Percentiles rank a stretch among this genome's conserved stretches.
Conservation (phyloP, 2,888 invertebrate genomes). For the Drosophila aldrichi region DNA sequence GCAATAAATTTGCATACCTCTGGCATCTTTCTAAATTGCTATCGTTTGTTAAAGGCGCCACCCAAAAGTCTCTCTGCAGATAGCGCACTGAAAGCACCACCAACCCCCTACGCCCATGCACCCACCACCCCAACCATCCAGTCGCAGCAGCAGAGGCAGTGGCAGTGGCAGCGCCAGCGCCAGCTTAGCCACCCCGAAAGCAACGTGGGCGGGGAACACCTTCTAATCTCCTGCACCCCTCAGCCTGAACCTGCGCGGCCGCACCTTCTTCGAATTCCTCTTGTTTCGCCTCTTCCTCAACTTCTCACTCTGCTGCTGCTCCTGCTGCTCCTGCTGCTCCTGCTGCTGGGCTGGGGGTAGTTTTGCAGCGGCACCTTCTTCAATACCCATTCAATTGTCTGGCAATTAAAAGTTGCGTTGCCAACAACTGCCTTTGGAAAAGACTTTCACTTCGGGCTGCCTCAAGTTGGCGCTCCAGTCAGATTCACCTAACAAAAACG, state of each 20-base stretch:
- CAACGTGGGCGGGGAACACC: constrained; percentile 39
- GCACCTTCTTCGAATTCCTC: constrained; percentile 34
- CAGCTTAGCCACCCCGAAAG: constrained; percentile 19
- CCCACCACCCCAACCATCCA: constrained; percentile 5
- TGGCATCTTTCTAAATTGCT: constrained; percentile 84
- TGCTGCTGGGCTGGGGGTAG: constrained; percentile 19
- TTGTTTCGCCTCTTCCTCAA: background rate
- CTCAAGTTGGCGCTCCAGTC: constrained; percentile 28
- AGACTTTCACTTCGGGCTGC: constrained; percentile 64
- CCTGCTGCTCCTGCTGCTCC: background rate
- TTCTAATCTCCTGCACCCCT: constrained; percentile 53
- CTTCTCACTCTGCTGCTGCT: background rate
- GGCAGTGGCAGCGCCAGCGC: too few species aligned
- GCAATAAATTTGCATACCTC: constrained; percentile 85
- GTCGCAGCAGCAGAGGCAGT: background rate
- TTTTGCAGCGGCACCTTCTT: constrained; percentile 8
- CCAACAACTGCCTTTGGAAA: constrained; percentile 46
- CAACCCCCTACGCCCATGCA: constrained; percentile 27
- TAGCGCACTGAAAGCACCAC: constrained; percentile 21
- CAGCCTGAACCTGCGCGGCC: constrained; percentile 32
- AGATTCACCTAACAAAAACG: constrained; percentile 21
- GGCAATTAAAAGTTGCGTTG: constrained; percentile 73
- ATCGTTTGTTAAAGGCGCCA: constrained; percentile 80
- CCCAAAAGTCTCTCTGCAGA: constrained; percentile 50
- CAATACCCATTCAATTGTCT: constrained; percentile 67